These are phyloP conservation scores for Stenchaetothrips biformis DNA, from an alignment of 2,888 invertebrate genomes.

Conservation along the genomic window DNA sequence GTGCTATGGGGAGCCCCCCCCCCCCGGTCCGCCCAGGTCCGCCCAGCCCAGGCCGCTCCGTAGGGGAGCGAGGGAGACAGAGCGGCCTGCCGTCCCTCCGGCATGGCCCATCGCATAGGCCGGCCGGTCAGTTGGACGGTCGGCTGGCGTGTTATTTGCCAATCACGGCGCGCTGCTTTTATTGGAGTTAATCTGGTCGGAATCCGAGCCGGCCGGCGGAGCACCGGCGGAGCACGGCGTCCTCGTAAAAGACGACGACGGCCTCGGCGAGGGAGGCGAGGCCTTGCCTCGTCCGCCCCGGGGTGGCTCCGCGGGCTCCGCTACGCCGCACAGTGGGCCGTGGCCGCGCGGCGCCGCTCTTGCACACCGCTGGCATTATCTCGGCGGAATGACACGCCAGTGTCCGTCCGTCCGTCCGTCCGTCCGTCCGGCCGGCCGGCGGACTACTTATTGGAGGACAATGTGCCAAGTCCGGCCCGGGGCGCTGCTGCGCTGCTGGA, in stretches of 20 bases:
- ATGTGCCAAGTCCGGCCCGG: neutral
- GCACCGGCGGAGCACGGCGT: neutral
- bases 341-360: neutral
- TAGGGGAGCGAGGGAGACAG: too few species aligned
- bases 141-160: neutral
- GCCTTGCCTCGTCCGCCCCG: too few species aligned
- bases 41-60: neutral
- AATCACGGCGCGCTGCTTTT: conserved; percentile 11
- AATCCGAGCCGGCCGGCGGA: conserved; percentile 6
- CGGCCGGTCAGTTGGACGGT: too few species aligned
- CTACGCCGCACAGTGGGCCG: neutral
- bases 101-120: too few species aligned
- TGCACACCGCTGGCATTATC: neutral
- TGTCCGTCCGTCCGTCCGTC: neutral
- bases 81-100: too few species aligned
- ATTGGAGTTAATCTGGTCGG: conserved; percentile 4
- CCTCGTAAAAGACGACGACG: neutral
- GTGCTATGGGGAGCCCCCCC: too few species aligned
- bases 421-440: neutral
- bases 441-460: too few species aligned
- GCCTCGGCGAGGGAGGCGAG: neutral
- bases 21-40: neutral
- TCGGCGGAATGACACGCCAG: neutral
- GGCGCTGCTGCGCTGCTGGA: neutral
- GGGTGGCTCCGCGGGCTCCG: too few species aligned